These are phyloP conservation scores for Sebastes paucispinis DNA, from an alignment of 2,797 vertebrate genomes.

Conservation along the genomic window DNA sequence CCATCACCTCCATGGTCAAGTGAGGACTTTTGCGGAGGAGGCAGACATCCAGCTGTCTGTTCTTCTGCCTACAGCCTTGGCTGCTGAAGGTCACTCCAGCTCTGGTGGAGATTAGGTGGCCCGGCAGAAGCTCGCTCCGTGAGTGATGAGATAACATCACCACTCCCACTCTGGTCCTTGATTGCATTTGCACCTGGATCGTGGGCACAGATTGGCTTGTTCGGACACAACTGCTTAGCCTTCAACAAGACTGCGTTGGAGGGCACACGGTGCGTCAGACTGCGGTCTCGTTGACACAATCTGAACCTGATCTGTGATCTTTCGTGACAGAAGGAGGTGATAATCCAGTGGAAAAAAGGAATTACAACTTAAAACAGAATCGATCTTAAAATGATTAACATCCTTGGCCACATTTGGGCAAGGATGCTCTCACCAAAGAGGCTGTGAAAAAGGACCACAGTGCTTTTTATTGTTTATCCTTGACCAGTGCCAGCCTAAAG, in stretches of 20 bases:
- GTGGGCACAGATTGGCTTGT: conserved; percentile 43
- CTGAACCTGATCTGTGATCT: conserved; percentile 57
- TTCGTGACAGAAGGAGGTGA: conserved; percentile 34
- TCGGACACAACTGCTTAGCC: conserved; percentile 29
- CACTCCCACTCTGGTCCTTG: conserved; percentile 33
- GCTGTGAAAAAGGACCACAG: neutral
- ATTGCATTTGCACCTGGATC: conserved; percentile 57
- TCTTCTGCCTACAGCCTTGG: conserved; percentile 34
- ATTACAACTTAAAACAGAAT: conserved; percentile 11
- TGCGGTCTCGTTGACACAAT: conserved; percentile 37
- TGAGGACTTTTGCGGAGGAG: conserved; percentile 49
- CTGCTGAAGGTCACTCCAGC: conserved; percentile 42
- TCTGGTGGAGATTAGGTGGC: conserved; percentile 45
- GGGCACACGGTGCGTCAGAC: conserved; percentile 28
- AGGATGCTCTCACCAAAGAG: neutral
- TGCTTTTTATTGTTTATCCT: neutral
- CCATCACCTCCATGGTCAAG: conserved; percentile 52
- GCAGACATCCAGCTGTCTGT: conserved; percentile 48
- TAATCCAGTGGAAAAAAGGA: conserved; percentile 37
- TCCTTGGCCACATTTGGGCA: neutral
- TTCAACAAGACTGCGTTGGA: conserved; percentile 33
- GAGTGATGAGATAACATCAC: conserved; percentile 60
- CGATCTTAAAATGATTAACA: neutral
- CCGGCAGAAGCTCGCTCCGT: conserved; percentile 15
- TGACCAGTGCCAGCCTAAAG: neutral